phyloP scores from a whole-genome alignment of 1,140 invertebrate species.

The silkworm (Bombyx mori) region ASM3026992v2 NC_085125.1:7841001-7841500 shows the following conservation, averaged over 20 bases:
- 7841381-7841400: background rate
- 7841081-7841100: no score
- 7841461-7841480: no score
- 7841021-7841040: no score
- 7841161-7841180: slow-evolving; percentile 57
- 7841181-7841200: slow-evolving; percentile 51
- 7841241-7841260: slow-evolving; percentile 62
- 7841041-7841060: no score
- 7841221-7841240: slow-evolving; percentile 56
- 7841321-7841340: slow-evolving; percentile 26
- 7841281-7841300: slow-evolving; percentile 47
- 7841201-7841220: slow-evolving; percentile 48
- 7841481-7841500: no score
- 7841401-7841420: no score
- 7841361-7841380: slow-evolving; percentile 1
- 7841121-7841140: slow-evolving; percentile 27
- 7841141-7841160: slow-evolving; percentile 46
- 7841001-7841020: no score
- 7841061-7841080: no score
- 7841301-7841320: slow-evolving; percentile 40
- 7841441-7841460: no score
- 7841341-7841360: slow-evolving; percentile 32
- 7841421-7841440: no score
- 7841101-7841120: no score
- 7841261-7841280: slow-evolving; percentile 66